phyloP scores from a whole-genome alignment of 2,113 vertebrate species.

The Neolamprologus devosi region DNA sequence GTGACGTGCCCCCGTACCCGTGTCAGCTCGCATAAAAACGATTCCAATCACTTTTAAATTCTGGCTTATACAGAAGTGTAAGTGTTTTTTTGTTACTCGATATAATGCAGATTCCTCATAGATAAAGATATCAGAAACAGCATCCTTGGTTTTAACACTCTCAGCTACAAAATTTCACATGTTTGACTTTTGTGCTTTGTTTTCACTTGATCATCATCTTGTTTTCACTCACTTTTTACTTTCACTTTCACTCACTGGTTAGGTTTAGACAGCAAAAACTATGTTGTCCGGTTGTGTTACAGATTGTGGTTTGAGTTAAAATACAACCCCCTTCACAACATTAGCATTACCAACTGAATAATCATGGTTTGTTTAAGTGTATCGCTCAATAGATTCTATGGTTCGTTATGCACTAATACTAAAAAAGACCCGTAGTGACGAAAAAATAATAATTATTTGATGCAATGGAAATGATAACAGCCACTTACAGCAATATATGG shows the following conservation, averaged over 20 bases:
- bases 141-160: neutral
- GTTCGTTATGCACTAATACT: neutral
- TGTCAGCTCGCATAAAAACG: neutral
- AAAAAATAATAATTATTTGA: neutral
- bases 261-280: neutral
- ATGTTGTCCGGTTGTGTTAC: neutral
- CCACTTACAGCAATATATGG: neutral
- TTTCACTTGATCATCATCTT: neutral
- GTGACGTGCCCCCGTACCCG: neutral
- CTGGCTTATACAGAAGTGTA: neutral
- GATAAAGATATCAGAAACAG: neutral
- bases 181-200: neutral
- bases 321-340: neutral
- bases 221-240: rapidly evolving
- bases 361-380: neutral
- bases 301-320: neutral
- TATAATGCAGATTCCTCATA: neutral
- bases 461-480: neutral
- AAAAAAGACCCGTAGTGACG: neutral
- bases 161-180: neutral
- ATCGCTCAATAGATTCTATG: neutral
- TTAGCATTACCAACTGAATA: neutral
- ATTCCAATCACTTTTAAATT: neutral
- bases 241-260: neutral
- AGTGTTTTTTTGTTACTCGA: neutral